These are phyloP conservation scores for Tringa solitaria DNA, from an alignment of 2,113 vertebrate genomes.

Conservation along the genomic window DNA sequence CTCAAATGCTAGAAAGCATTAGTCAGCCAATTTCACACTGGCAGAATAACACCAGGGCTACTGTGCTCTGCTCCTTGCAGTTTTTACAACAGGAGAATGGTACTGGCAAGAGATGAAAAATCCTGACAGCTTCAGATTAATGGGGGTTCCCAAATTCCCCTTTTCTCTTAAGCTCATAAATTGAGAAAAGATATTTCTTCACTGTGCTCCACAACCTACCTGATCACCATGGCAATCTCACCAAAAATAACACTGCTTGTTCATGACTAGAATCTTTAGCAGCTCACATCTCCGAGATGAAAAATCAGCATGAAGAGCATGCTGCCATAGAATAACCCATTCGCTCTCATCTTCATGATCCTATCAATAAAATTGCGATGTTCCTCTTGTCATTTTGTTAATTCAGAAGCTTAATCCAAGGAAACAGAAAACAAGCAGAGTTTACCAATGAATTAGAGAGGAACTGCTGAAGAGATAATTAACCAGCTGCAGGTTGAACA, in stretches of 20 bases:
- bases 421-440: not conserved
- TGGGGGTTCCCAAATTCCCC: not conserved
- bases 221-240: conserved; percentile 16
- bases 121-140: not conserved
- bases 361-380: not conserved
- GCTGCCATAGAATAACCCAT: not conserved
- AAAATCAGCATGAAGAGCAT: not conserved
- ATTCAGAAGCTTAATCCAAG: not conserved
- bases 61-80: not conserved
- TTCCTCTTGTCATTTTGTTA: not conserved
- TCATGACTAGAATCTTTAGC: not conserved
- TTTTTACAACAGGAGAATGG: not conserved
- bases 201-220: not conserved
- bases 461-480: not conserved
- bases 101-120: not conserved
- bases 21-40: not conserved
- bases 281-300: not conserved
- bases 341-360: not conserved
- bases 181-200: not conserved
- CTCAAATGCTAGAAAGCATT: not conserved
- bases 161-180: not conserved
- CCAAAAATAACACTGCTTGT: not conserved
- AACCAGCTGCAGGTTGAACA: not conserved
- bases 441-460: not conserved
- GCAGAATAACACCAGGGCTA: not conserved